Conservation (phyloP, 2,888 invertebrate genomes). For the Emmelina monodactyla region DNA sequence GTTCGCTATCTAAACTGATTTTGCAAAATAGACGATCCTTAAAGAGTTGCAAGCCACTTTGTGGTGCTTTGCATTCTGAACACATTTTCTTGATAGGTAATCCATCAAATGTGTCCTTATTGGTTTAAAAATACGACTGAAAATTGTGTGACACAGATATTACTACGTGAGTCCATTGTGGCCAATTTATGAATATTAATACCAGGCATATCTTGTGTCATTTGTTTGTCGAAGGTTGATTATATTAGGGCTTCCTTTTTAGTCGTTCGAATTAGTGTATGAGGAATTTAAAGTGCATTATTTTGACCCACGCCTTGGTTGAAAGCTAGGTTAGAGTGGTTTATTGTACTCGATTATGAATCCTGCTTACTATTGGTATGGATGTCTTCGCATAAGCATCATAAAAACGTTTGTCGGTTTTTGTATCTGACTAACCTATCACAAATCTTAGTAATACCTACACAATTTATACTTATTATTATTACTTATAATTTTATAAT, state of each 20-base stretch:
- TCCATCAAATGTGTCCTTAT: neutral
- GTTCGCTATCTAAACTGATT: too few relatives aligned
- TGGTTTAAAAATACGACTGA: neutral
- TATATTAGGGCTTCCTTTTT: neutral
- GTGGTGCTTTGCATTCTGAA: neutral
- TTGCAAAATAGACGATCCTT: neutral
- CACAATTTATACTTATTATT: too few relatives aligned
- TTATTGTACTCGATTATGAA: too few relatives aligned
- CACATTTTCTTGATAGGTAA: neutral
- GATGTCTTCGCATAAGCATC: too few relatives aligned
- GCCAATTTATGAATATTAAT: slow-evolving; percentile 1
- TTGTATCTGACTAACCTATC: too few relatives aligned
- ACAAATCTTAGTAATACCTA: too few relatives aligned
- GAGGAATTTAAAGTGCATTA: neutral
- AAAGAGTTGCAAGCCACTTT: neutral
- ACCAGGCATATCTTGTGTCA: neutral
- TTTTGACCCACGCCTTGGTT: too few relatives aligned
- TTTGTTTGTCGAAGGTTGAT: neutral
- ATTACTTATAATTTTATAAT: too few relatives aligned
- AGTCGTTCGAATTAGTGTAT: neutral
- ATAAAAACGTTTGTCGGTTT: too few relatives aligned
- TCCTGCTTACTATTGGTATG: too few relatives aligned
- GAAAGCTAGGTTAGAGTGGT: too few relatives aligned
- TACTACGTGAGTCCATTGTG: neutral
- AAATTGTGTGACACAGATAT: neutral